phyloP scores from a whole-genome alignment of 2,797 vertebrate species.

The Sebastes hopkinsi region DNA sequence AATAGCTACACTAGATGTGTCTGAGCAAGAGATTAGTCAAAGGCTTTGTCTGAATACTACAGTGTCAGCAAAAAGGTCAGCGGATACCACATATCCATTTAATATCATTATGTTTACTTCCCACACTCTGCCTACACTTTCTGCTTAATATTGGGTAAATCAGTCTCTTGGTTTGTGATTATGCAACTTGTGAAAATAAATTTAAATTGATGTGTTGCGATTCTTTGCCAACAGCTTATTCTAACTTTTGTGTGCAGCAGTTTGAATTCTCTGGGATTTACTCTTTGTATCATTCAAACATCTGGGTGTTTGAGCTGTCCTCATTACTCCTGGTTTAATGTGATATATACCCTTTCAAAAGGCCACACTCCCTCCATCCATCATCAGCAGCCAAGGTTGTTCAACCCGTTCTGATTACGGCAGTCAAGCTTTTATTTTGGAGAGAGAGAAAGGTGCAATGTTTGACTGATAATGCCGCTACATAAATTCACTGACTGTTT shows the following conservation, averaged over 20 bases:
- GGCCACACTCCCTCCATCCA: conserved; percentile 80
- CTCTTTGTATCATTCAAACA: conserved; percentile 79
- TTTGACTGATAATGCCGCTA: conserved; percentile 45
- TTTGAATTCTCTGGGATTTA: conserved; percentile 58
- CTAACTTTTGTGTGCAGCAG: conserved; percentile 29
- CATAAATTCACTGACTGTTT: conserved; percentile 35
- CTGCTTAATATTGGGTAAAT: conserved; percentile 19
- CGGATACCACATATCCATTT: conserved; percentile 52
- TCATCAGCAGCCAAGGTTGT: conserved; percentile 78
- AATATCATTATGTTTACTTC: conserved; percentile 60
- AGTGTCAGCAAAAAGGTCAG: conserved; percentile 71
- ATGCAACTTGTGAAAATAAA: not conserved
- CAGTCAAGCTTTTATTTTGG: conserved; percentile 66
- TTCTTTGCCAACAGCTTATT: not conserved
- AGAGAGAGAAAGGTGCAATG: conserved; percentile 39
- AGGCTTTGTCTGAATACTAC: conserved; percentile 65
- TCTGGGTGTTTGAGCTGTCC: conserved; percentile 75
- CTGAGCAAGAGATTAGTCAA: conserved; percentile 70
- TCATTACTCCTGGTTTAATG: conserved; percentile 85
- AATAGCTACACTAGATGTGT: conserved; percentile 64
- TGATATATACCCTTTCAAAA: conserved; percentile 86
- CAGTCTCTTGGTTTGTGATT: conserved; percentile 3
- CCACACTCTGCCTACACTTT: conserved; percentile 9
- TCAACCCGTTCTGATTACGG: conserved; percentile 76
- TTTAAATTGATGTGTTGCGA: conserved; percentile 10